Evolutionary conservation across 1,140 invertebrate genomes (phyloP).

Genomic region (Telenomus remus): DNA sequence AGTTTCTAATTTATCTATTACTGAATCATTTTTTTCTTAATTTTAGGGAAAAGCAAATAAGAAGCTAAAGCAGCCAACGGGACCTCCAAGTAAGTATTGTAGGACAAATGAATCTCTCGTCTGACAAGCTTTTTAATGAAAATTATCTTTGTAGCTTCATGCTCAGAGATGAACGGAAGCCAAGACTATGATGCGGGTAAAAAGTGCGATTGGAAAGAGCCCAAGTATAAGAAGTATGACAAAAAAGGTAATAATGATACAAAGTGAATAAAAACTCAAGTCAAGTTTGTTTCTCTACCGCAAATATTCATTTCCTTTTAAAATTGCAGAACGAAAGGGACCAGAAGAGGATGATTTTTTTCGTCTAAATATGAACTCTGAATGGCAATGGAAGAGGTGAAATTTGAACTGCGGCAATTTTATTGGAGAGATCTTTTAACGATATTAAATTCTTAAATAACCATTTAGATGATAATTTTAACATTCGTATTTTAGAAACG

Average conservation of each 20-base stretch:
- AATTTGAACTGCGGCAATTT: background rate
- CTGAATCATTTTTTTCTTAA: background rate
- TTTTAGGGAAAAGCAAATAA: conserved; percentile 26
- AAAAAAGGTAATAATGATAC: conserved; percentile 56
- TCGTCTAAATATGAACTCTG: conserved; percentile 12
- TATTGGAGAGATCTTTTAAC: no score
- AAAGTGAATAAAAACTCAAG: conserved; percentile 35
- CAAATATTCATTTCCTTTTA: conserved; percentile 38
- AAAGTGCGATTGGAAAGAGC: conserved; percentile 34
- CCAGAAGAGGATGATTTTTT: conserved; percentile 22
- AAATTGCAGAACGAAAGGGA: conserved; percentile 40
- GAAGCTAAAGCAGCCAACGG: conserved; percentile 9
- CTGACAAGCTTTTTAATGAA: background rate
- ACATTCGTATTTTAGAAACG: conserved; percentile 13
- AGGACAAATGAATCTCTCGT: background rate
- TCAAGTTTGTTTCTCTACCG: conserved; percentile 29
- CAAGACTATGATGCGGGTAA: conserved; percentile 18
- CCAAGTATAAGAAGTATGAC: conserved; percentile 36
- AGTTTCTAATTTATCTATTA: no score
- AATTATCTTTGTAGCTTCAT: conserved; percentile 10
- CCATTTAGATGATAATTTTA: no score
- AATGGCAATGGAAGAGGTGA: conserved; percentile 45
- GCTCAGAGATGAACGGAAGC: conserved; percentile 9
- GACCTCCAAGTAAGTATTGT: background rate
- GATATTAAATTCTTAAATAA: no score